Percentiles rank a stretch among this genome's conserved stretches.
Evolutionary conservation across 1,140 invertebrate species (phyloP).

Genomic region (Forficula auricularia): DNA sequence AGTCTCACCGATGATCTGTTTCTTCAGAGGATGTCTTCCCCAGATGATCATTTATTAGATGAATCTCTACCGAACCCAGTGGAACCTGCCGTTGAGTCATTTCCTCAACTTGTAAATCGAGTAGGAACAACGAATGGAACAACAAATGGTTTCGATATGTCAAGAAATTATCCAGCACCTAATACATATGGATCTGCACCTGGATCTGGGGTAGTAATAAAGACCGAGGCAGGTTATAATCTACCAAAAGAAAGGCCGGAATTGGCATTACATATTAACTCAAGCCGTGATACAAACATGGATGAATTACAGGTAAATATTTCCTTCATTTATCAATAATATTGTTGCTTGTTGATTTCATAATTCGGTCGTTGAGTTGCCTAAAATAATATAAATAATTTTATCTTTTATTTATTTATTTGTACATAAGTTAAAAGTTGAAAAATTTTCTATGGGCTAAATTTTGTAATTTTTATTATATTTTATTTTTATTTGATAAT

Average conservation of each 20-base stretch:
- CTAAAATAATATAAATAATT: no score
- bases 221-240: constrained; percentile 5
- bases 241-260: constrained; percentile 24
- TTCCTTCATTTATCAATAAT: no score
- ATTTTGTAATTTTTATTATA: no score
- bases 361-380: no score
- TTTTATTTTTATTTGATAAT: no score
- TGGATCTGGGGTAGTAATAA: not conserved
- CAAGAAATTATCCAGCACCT: constrained; percentile 18
- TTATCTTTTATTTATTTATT: no score
- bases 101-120: constrained; percentile 27
- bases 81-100: constrained; percentile 44
- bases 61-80: constrained; percentile 36
- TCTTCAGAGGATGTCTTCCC: constrained; percentile 40
- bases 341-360: no score
- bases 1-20: constrained; percentile 55
- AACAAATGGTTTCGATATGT: constrained; percentile 26
- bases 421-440: no score
- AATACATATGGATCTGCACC: constrained; percentile 6
- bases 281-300: not conserved
- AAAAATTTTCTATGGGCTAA: no score
- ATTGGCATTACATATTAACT: constrained; percentile 25
- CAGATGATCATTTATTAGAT: constrained; percentile 30
- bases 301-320: no score
- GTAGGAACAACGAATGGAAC: constrained; percentile 12